A percentile compares a stretch with the other conserved stretches of the same genome.
Conservation (phyloP, 2,797 vertebrate genomes). For the Peromyscus melanophrys region DNA sequence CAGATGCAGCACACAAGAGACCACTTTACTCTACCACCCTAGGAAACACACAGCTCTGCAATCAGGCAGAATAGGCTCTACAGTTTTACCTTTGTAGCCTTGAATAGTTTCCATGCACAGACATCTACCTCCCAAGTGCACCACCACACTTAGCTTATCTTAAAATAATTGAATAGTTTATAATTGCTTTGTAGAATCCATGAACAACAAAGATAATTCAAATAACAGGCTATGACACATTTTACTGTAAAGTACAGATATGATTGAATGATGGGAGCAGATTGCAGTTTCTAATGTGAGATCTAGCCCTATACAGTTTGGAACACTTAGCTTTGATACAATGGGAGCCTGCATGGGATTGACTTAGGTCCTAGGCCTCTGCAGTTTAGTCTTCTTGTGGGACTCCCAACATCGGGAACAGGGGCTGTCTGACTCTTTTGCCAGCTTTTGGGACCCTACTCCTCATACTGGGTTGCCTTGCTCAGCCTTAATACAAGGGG, state of each 20-base stretch:
- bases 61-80: neutral
- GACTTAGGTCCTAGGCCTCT: too few relatives aligned
- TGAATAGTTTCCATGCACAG: neutral
- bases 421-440: too few relatives aligned
- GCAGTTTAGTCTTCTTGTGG: too few relatives aligned
- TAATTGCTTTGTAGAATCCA: neutral
- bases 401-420: too few relatives aligned
- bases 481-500: too few relatives aligned
- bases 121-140: neutral
- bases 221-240: neutral
- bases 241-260: neutral
- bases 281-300: slow-evolving; percentile 12
- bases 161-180: slow-evolving; percentile 27
- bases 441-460: too few relatives aligned
- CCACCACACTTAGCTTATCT: neutral
- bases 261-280: neutral
- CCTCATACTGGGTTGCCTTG: too few relatives aligned
- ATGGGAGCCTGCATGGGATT: neutral
- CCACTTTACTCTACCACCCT: neutral
- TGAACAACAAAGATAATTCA: neutral
- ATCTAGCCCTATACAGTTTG: neutral
- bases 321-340: slow-evolving; percentile 9
- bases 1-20: neutral
- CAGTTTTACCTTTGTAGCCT: neutral
- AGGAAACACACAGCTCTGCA: neutral